A percentile compares a stretch with the other conserved stretches of the same genome.
phyloP scores from a whole-genome alignment of 2,797 vertebrate genomes.

The Ptychadena robeensis region DNA sequence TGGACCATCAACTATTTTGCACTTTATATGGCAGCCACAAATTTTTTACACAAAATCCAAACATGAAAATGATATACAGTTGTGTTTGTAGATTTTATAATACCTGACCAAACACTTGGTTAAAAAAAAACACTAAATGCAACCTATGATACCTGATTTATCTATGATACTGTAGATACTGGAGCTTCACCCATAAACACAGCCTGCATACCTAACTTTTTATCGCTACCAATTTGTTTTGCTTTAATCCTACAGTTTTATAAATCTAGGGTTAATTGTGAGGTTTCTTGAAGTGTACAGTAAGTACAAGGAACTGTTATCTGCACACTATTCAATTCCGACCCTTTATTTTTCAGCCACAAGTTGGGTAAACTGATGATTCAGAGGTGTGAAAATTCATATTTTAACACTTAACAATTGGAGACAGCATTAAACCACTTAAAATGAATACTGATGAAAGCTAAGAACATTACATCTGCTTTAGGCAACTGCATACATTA shows the following conservation, averaged over 20 bases:
- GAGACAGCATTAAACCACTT: slow-evolving; percentile 81
- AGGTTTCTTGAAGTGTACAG: slow-evolving; percentile 62
- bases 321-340: slow-evolving; percentile 82
- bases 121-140: no score
- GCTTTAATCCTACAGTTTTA: background rate
- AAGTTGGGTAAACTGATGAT: slow-evolving; percentile 91
- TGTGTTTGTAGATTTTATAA: no score
- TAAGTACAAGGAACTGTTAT: slow-evolving; percentile 76
- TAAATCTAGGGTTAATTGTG: background rate
- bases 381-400: slow-evolving; percentile 96
- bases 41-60: no score
- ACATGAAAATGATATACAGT: no score
- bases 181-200: no score
- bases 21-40: no score
- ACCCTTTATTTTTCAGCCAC: slow-evolving; percentile 81
- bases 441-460: slow-evolving; percentile 78
- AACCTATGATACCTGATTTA: no score
- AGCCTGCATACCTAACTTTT: no score
- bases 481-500: slow-evolving; percentile 67
- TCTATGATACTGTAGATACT: no score
- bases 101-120: no score
- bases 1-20: no score
- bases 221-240: no score
- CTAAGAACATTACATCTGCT: slow-evolving; percentile 65
- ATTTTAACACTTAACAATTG: slow-evolving; percentile 93